A percentile compares a stretch with the other conserved stretches of the same genome.
phyloP scores from a whole-genome alignment of 2,113 vertebrate species.

The Syrmaticus mikado region DNA sequence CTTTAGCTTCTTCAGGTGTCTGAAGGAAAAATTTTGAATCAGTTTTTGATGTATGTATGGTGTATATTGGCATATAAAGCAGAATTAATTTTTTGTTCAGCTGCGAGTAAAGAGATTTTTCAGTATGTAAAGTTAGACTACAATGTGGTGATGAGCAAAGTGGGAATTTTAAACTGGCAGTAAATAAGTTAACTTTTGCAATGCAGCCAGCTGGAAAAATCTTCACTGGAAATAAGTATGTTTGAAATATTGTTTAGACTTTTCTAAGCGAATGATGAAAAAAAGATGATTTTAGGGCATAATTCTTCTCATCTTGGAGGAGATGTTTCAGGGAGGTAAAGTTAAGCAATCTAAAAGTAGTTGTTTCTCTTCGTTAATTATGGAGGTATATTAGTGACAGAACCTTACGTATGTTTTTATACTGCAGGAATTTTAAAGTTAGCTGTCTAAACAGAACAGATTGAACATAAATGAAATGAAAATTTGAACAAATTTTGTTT shows the following conservation, averaged over 20 bases:
- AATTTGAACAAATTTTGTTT: background rate
- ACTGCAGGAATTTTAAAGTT: background rate
- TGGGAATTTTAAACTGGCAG: background rate
- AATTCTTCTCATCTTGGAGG: background rate
- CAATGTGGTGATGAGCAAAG: background rate
- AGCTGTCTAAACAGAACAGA: background rate
- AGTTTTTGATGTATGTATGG: background rate
- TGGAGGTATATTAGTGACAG: background rate
- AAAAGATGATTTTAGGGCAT: background rate
- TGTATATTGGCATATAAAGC: background rate
- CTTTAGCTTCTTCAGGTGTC: background rate
- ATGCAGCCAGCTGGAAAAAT: background rate
- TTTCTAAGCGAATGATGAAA: background rate
- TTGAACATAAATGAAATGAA: background rate
- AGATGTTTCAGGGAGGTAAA: background rate
- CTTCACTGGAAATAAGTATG: background rate
- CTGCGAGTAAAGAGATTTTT: background rate
- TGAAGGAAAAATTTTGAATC: background rate
- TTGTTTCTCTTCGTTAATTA: background rate
- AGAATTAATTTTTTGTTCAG: background rate
- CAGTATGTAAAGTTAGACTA: background rate
- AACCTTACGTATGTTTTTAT: background rate
- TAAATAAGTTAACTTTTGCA: background rate
- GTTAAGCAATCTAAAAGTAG: background rate
- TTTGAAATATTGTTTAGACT: background rate